phyloP scores from a whole-genome alignment of 2,797 vertebrate species.

The Sebastes diploproa region DNA sequence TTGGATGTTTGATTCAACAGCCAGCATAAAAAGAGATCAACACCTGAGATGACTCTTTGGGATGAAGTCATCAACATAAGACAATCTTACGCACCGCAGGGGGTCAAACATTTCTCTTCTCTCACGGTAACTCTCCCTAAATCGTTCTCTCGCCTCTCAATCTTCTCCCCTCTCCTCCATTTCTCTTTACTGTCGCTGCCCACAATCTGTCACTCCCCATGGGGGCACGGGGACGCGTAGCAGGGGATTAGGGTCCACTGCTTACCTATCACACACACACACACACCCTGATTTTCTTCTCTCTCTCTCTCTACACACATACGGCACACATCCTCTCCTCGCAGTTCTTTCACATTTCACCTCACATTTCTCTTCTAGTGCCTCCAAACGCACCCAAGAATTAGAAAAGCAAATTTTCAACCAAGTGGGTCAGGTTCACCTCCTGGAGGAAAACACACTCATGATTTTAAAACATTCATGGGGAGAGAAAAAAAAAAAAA shows the following conservation, averaged over 20 bases:
- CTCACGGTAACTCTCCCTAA: constrained; percentile 47
- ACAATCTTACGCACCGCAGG: constrained; percentile 52
- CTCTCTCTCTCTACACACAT: not conserved
- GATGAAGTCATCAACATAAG: constrained; percentile 62
- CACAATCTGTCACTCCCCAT: constrained; percentile 66
- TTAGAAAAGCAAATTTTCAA: constrained; percentile 39
- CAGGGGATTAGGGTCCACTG: constrained; percentile 40
- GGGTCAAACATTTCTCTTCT: constrained; percentile 43
- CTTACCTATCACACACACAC: constrained; percentile 41
- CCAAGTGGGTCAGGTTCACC: constrained; percentile 57
- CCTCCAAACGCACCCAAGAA: constrained; percentile 34
- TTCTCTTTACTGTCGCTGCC: constrained; percentile 45
- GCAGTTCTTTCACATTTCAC: constrained; percentile 31
- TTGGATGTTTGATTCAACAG: constrained; percentile 30
- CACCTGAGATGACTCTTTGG: constrained; percentile 40
- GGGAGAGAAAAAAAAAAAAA: not conserved
- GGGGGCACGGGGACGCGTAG: constrained; percentile 45
- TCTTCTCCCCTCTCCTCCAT: constrained; percentile 37
- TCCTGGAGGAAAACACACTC: constrained; percentile 33
- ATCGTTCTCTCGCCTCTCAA: constrained; percentile 46
- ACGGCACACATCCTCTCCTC: constrained; percentile 23
- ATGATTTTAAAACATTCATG: constrained; percentile 59
- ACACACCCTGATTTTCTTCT: not conserved
- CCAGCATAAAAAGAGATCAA: constrained; percentile 21
- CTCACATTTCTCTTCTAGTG: constrained; percentile 14